phyloP scores from a whole-genome alignment of 2,113 vertebrate genomes.

The Malurus elegans region DNA sequence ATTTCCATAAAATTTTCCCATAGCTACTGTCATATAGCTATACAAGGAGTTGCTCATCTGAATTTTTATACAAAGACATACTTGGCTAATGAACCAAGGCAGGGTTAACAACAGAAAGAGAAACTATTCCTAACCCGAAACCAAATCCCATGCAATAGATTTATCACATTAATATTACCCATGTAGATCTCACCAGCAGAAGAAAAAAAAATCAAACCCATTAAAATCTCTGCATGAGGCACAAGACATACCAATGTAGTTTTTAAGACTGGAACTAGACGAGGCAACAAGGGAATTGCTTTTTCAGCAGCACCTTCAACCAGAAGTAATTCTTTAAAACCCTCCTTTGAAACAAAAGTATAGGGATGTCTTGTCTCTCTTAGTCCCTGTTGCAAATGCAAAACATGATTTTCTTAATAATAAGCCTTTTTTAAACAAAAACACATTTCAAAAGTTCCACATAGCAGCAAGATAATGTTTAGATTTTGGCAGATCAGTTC shows the following conservation, averaged over 20 bases:
- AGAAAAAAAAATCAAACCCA: background rate
- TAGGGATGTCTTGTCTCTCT: conserved; percentile 81
- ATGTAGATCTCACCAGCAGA: background rate
- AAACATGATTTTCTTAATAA: background rate
- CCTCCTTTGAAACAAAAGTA: conserved; percentile 82
- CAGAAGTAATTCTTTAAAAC: conserved; percentile 77
- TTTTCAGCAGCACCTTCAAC: conserved; percentile 75
- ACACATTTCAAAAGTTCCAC: background rate
- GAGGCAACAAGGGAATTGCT: conserved; percentile 75
- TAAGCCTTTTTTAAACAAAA: background rate
- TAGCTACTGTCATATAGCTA: background rate
- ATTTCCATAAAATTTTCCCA: background rate
- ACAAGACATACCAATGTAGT: conserved; percentile 72
- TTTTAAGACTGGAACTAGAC: conserved; percentile 77
- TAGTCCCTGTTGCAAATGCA: conserved; percentile 72
- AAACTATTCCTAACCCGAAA: background rate
- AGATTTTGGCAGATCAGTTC: background rate
- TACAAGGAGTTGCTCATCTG: background rate
- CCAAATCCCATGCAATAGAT: background rate
- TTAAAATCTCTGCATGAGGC: background rate
- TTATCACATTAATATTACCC: background rate
- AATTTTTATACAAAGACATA: background rate
- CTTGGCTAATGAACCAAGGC: background rate
- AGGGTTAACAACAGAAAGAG: background rate
- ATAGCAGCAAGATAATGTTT: background rate